Percentiles rank a stretch among this genome's conserved stretches.
These are phyloP conservation scores for Montipora capricornis DNA, from an alignment of 64 coral and sea anemone species.

Conservation along the genomic window DNA sequence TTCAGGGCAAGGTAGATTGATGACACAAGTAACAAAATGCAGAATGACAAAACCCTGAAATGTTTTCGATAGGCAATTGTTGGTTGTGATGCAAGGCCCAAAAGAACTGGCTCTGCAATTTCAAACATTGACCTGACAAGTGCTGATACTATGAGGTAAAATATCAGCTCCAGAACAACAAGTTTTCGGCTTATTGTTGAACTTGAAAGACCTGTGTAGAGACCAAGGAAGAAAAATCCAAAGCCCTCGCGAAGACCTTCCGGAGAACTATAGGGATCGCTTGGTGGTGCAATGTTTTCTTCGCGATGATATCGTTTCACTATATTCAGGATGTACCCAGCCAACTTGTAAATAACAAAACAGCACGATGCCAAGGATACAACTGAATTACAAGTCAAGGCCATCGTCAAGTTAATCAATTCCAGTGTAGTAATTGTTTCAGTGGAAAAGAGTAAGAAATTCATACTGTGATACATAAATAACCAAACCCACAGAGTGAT, in stretches of 20 bases:
- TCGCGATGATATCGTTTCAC: conserved; percentile 71
- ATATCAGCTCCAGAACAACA: conserved; percentile 89
- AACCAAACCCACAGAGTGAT: conserved; percentile 68
- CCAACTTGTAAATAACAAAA: conserved; percentile 89
- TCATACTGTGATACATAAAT: conserved; percentile 69
- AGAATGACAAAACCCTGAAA: conserved; percentile 74
- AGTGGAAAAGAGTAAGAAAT: conserved; percentile 73
- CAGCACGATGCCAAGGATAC: conserved; percentile 84
- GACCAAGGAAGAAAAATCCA: conserved; percentile 90
- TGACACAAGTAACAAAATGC: conserved; percentile 59
- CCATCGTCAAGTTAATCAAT: conserved; percentile 78
- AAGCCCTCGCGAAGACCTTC: conserved; percentile 95
- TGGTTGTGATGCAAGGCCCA: conserved; percentile 84
- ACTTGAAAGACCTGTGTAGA: conserved; percentile 94
- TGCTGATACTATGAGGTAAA: conserved; percentile 92
- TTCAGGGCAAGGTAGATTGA: conserved; percentile 93
- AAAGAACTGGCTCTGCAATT: conserved; percentile 88
- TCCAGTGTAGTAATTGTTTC: conserved; percentile 57
- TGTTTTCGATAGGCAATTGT: conserved; percentile 77
- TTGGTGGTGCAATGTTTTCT: conserved; percentile 67
- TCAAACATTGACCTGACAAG: conserved; percentile 95
- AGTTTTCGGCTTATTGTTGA: conserved; percentile 91
- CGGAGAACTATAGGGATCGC: conserved; percentile 68
- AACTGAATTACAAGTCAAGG: conserved; percentile 85
- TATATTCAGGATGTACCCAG: conserved; percentile 59